Conservation (phyloP, 2,888 invertebrate genomes). For the Netelia melanura region DNA sequence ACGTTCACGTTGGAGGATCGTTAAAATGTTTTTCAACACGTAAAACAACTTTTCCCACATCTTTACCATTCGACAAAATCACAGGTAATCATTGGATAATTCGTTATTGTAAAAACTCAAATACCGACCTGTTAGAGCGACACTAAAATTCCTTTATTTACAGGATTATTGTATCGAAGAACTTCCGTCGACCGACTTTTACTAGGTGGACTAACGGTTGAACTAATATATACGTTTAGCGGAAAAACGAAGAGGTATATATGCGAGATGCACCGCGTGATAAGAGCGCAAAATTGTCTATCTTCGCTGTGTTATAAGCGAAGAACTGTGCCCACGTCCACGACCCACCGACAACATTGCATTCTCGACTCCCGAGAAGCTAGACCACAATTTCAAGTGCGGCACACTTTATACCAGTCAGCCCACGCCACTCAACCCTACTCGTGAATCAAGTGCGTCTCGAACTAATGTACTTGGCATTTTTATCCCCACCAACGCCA, state of each 20-base stretch:
- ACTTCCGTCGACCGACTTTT: no score
- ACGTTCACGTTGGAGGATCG: no score
- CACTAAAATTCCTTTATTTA: no score
- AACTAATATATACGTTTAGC: no score
- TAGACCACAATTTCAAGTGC: conserved; percentile 42
- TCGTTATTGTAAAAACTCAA: no score
- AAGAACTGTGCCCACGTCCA: conserved; percentile 50
- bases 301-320: not conserved
- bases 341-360: conserved; percentile 52
- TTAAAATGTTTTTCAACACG: no score
- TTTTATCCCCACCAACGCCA: not conserved
- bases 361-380: conserved; percentile 38
- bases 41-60: no score
- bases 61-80: no score
- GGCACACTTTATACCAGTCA: conserved; percentile 9
- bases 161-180: no score
- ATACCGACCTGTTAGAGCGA: no score
- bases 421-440: conserved; percentile 32
- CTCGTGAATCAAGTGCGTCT: conserved; percentile 22
- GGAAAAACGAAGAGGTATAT: not conserved
- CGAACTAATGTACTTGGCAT: conserved; percentile 1
- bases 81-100: no score
- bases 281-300: conserved; percentile 4
- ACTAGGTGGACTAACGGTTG: no score
- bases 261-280: not conserved